These are phyloP conservation scores for Cairina moschata DNA, from an alignment of 2,113 vertebrate species.

Conservation along the genomic window DNA sequence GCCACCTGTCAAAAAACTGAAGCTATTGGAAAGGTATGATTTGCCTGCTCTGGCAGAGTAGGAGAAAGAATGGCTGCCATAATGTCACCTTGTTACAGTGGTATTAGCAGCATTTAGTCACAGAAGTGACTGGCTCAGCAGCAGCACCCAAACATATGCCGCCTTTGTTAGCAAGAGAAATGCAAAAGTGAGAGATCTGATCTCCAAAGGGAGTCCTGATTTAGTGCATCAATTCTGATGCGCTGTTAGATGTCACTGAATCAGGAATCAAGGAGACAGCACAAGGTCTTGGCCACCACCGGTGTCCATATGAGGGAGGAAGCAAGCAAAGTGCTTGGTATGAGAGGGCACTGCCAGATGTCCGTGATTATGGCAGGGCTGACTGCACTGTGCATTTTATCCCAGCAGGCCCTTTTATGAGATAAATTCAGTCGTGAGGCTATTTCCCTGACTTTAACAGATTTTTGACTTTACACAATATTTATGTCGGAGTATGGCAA, in stretches of 20 bases:
- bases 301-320: neutral
- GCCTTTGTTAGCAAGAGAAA: neutral
- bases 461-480: neutral
- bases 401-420: neutral
- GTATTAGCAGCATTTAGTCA: neutral
- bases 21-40: neutral
- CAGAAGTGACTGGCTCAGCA: neutral
- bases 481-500: accelerated
- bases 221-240: neutral
- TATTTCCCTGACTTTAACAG: neutral
- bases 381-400: neutral
- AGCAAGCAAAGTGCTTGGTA: neutral
- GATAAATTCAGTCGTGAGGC: accelerated
- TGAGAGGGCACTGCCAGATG: neutral
- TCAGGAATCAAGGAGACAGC: neutral
- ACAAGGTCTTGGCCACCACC: neutral
- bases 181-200: accelerated
- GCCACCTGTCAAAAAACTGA: neutral
- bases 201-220: accelerated
- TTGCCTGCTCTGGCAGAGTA: neutral
- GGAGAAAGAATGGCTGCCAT: neutral
- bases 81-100: neutral
- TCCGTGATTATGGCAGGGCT: accelerated
- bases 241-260: neutral
- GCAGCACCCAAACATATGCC: accelerated